phyloP scores from a whole-genome alignment of 2,888 invertebrate species.

The Norana najaformis region DNA sequence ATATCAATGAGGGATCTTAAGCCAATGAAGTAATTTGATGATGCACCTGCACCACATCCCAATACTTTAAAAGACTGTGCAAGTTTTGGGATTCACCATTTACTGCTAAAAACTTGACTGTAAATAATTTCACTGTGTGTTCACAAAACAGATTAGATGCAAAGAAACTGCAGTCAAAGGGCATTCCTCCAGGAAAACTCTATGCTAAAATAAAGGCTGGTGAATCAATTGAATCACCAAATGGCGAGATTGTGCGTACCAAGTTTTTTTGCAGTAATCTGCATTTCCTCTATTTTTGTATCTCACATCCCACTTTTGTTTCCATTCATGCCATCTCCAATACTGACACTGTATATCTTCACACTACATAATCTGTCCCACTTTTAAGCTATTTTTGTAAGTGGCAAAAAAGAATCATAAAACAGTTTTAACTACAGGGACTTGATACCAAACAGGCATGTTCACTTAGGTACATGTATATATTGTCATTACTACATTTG shows the following conservation, averaged over 20 bases:
- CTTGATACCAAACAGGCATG: too few relatives aligned
- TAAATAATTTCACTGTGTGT: neutral
- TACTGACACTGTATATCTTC: too few relatives aligned
- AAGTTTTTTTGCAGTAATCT: neutral
- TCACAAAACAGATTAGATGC: constrained; percentile 53
- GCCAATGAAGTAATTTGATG: too few relatives aligned
- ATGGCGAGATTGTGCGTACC: constrained; percentile 48
- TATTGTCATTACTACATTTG: neutral
- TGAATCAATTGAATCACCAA: constrained; percentile 52
- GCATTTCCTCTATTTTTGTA: neutral
- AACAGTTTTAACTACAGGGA: too few relatives aligned
- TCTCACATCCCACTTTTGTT: neutral
- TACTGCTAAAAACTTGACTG: neutral
- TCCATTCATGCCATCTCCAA: neutral
- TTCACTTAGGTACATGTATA: too few relatives aligned
- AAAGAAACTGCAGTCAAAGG: constrained; percentile 51
- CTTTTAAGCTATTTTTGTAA: too few relatives aligned
- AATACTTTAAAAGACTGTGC: neutral
- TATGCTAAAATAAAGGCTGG: constrained; percentile 61
- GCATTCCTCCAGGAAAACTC: constrained; percentile 59
- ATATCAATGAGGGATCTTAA: too few relatives aligned
- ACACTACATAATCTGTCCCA: too few relatives aligned
- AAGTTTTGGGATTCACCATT: neutral
- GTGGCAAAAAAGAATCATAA: too few relatives aligned
- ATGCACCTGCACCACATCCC: too few relatives aligned